Evolutionary conservation across 2,113 vertebrate genomes (phyloP), one percentile per base, ranked within the genome.

Genomic region (Salvator merianae): DNA sequence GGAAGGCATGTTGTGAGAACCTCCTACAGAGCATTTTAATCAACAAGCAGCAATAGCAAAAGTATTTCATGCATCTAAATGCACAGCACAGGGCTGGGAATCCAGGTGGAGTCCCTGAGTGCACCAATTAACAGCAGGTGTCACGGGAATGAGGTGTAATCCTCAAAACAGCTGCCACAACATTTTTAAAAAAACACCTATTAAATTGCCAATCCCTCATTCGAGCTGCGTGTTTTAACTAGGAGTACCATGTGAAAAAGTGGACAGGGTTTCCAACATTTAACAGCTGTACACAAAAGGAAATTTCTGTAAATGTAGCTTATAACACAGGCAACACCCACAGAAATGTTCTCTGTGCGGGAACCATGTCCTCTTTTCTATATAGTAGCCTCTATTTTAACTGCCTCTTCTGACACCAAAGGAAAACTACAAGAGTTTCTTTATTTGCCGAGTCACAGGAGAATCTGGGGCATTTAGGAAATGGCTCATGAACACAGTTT

Each of bases 371-470:
- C n/a, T n/a, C n/a, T n/a, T n/a, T n/a, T n/a, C n/a, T n/a, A n/a
- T n/a, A n/a, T n/a, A n/a, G n/a, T n/a, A n/a, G n/a, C n/a, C n/a
- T n/a, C n/a, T n/a, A n/a, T n/a, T n/a, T n/a, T 24, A 22, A 68
- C 28, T 38, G 12, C 18, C 75, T 85, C 30, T 30, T 82, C 12
- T 4, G 36, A 86, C 1, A 4, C 62, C 4, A 8, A 14, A 87
- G n/a, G 6, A 84, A 85, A 88, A 79, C 20, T 40, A 7, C 77
- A 66, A 36, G 34, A 76, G 38, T 55, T 81, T 32, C 5, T 30
- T 53, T 1, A 0, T 5, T n/a, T 14, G 10, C 36, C 43, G 38
- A 62, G 13, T 36, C 36, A n/a, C n/a, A n/a, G n/a, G n/a, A 81
- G 26, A 14, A 75, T 38, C 53, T n/a, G 38, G 36, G 38, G 30